A percentile compares a stretch with the other conserved stretches of the same genome.
These are phyloP conservation scores for Tamandua tetradactyla DNA, from an alignment of 2,797 vertebrate species.

Conservation along the genomic window DNA sequence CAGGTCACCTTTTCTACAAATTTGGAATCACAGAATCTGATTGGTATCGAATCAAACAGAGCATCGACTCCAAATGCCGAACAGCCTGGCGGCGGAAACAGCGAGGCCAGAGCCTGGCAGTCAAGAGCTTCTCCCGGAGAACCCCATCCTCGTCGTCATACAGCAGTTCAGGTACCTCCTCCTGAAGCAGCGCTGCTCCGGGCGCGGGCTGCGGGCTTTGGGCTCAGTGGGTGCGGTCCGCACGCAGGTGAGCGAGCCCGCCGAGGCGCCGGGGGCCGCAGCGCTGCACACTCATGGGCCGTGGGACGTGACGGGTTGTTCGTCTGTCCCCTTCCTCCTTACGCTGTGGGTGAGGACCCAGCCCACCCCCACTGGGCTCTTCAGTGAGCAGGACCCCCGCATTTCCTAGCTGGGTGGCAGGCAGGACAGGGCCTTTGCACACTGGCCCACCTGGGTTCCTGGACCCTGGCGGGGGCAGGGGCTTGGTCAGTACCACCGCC, in stretches of 20 bases:
- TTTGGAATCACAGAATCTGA: constrained; percentile 96
- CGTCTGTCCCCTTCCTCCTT: too few relatives aligned
- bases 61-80: constrained; percentile 99
- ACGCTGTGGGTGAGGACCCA: neutral
- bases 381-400: neutral
- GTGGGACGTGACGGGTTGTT: too few relatives aligned
- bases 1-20: constrained; percentile 98
- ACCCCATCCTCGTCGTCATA: constrained; percentile 89
- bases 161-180: constrained; percentile 84
- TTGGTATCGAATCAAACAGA: constrained; percentile 99
- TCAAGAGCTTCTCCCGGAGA: constrained; percentile 98
- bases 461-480: neutral
- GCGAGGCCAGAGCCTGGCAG: constrained; percentile 96
- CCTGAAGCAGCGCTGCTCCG: neutral
- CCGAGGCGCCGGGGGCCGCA: too few relatives aligned
- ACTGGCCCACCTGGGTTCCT: neutral
- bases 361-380: neutral
- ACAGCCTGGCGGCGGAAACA: constrained; percentile 99
- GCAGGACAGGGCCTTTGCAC: neutral
- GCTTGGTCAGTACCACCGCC: too few relatives aligned
- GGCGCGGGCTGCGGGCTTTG: too few relatives aligned
- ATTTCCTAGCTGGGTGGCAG: neutral
- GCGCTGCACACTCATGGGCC: too few relatives aligned
- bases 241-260: too few relatives aligned
- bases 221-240: too few relatives aligned